These are phyloP conservation scores for Didymodactylos carnosus DNA, from an alignment of 2,888 invertebrate genomes.

Conservation along the genomic window DNA sequence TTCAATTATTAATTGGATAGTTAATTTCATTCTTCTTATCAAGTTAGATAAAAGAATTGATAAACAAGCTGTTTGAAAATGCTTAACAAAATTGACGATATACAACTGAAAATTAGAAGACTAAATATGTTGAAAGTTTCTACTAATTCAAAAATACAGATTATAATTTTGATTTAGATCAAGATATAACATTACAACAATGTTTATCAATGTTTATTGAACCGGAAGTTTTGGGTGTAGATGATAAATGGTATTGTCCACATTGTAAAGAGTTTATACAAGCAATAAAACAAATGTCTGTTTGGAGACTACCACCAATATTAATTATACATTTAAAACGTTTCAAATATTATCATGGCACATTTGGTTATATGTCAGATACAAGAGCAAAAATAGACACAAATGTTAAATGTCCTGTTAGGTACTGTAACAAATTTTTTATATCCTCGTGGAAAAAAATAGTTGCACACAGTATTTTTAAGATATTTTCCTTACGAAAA, in stretches of 20 bases:
- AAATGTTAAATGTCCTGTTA: neutral
- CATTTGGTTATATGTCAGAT: neutral
- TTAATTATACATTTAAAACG: conserved; percentile 41
- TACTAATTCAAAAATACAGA: too few species aligned
- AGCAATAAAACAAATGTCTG: conserved; percentile 69
- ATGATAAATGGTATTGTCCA: conserved; percentile 64
- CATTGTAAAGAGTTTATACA: conserved; percentile 61
- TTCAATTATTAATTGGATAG: neutral
- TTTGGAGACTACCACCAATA: conserved; percentile 72
- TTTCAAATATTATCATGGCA: neutral
- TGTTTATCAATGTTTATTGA: conserved; percentile 71
- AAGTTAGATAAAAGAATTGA: neutral
- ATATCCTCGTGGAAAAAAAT: too few species aligned
- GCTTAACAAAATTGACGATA: too few species aligned
- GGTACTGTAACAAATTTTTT: too few species aligned
- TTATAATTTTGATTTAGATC: neutral
- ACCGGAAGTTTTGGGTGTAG: conserved; percentile 55
- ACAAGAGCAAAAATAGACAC: neutral
- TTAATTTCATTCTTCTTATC: neutral
- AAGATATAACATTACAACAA: conserved; percentile 50
- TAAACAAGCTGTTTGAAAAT: too few species aligned
- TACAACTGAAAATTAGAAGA: too few species aligned
- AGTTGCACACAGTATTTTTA: too few species aligned
- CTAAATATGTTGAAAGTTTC: too few species aligned
- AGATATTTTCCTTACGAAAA: too few species aligned